Base-by-base conservation (phyloP, 2,888 invertebrate species). In the Drosophila histrio region DNA sequence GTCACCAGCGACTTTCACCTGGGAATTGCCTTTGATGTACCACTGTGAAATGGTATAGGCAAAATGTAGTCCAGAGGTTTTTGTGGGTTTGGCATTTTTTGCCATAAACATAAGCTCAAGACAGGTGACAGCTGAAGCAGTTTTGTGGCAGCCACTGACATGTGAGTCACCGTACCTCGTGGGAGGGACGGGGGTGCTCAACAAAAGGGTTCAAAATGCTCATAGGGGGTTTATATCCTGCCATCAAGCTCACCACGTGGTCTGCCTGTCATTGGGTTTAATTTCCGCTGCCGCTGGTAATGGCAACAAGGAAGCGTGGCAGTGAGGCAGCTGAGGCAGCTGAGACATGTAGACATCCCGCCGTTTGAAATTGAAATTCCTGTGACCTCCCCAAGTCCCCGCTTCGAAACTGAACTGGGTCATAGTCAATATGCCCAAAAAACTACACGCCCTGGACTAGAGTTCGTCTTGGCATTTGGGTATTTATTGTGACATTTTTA, bases 401-500 rank as follows among this genome's bases (percentile, higher is more conserved):
- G 8, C 24, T 30, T 2, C n/a, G 8, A 34, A 39, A 43, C 34
- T n/a, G 17, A 73, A 73, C 8, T 74, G 52, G 74, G 74, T 74
- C 74, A 74, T 56, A 66, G 50, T 59, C 72, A 43, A 61, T 76
- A 53, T 30, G 30, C 30, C 39, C 59, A 41, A 43, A 38, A 71
- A 71, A 71, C 56, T 63, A 70, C 44, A 26, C 50, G 57, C 66
- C 17, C 50, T 53, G 67, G 73, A 59, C 49, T 49, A 50, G 74
- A 53, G 34, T 53, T 65, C 61, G 81, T 81, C 85, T 81, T 84
- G 64, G 81, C 61, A 77, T 81, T 80, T 76, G 77, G 74, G 84
- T 77, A 84, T 81, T 87, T 81, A 87, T 81, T 74, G 84, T 84
- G 81, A 81, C 81, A 84, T 84, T 81, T 81, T 81, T 81, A 81